Base-by-base conservation (phyloP, 2,888 invertebrate species). In the Synanthedon myopaeformis region DNA sequence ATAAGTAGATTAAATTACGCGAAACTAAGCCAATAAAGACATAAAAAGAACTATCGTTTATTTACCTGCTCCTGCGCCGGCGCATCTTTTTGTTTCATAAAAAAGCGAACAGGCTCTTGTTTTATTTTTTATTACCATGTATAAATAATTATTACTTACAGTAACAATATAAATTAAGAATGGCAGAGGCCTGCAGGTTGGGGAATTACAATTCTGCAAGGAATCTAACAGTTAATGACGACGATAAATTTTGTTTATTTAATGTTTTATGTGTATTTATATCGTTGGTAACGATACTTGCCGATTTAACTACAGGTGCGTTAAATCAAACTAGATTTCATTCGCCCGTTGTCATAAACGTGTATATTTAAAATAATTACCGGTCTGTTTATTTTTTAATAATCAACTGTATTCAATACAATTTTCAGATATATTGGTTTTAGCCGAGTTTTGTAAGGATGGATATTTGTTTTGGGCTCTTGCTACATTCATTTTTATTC, bases 271-370 rank as follows among this genome's bases (percentile, higher is more conserved):
- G 89, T 74, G 84, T 89, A 57, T 82, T 89, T 69, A 84, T 90
- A 68, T 90, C 90, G 55, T 77, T 90, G 62, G 84, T 89, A 58
- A 88, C 90, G 54, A 90, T 90, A 70, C 73, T 90, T 61, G 88
- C 88, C 54, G 90, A 90, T 76, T 74, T 90, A 58, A 85, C 88
- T 55, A 90, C 90, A 82, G 90, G 91, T 91, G 70, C 67, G 74
- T 69, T 58, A 53, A 35, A 35, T 10, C 49, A 17, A 35, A 35
- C 35, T 42, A 17, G 41, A 28, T 52, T 45, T 19, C 23, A 8
- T 17, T 35, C 35, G 42, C 45, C 49, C 53, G 53, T 45, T 51
- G 23, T 28, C 41, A 42, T 49, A 13, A 45, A 45, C 48, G 13
- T 13, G 14, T 13, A 14, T n/a, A 10, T 45, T 45, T 45, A 45